Base-by-base conservation (phyloP, 2,888 invertebrate genomes). In the Epistrophe eligans region DNA sequence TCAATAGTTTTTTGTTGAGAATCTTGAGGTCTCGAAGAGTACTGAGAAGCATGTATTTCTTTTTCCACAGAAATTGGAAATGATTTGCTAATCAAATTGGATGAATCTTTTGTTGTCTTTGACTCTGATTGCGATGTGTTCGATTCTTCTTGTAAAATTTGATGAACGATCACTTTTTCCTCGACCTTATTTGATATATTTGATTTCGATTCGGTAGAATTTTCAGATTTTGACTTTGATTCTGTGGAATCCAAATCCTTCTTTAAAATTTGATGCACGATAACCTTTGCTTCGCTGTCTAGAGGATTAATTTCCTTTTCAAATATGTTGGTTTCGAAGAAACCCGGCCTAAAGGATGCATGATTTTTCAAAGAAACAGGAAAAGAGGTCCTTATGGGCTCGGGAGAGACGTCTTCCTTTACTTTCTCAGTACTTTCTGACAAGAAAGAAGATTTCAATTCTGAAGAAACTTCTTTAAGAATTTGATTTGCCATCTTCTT, bases 101-200 rank as follows among this genome's bases (percentile, higher is more conserved):
- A 4, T 52, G 50, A 50, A 19, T 19, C 35, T 0, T 35, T 7
- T 35, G 35, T 35, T 35, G 6, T 9, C 9, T 35, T 17, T 13
- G 50, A 13, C 15, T 55, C 4, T 15, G 11, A 52, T 19, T 0
- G 6, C 0, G 52, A 15, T 55, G 13, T 55, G 1, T 15, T 32
- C 6, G 40, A 50, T 1, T 77, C 74, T 66, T 89, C 83, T 28
- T 76, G 79, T n/a, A 82, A 67, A 32, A 90, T 82, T 72, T 88
- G 80, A 50, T 90, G 89, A 3, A 89, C 88, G 60, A 90, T 88
- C 19, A 89, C 88, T 77, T 89, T 43, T 73, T 35, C 45, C 11
- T 19, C 13, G 8, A 13, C 4, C 35, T n/a, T n/a, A 17, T 8
- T 11, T 35, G 17, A 24, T 24, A 3, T 13, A 1, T 0, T 58